Evolutionary conservation across 2,797 vertebrate species (phyloP), one percentile per base, ranked within the genome.

Genomic region (Xenops minutus): DNA sequence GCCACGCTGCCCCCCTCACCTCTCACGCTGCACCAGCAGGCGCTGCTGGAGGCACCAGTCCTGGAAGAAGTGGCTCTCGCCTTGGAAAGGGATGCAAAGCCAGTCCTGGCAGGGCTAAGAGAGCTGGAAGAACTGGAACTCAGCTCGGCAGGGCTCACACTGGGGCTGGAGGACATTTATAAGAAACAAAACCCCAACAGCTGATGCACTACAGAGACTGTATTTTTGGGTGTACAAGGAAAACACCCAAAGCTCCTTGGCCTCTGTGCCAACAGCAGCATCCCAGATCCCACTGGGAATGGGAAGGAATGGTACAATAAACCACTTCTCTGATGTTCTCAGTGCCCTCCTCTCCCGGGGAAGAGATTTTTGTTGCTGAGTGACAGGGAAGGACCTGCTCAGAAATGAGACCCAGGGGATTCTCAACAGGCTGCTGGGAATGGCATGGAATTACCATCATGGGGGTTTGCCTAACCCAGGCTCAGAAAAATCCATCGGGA

Each of bases 211-310:
- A 66, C 61, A 43, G 22, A 52, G 36, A 55, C 43, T 52, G 34
- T 21, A 16, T 41, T 62, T 46, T 54, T 26, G 24, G 12, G 19
- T 14, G 46, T 30, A 7, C 0, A 2, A 29, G 18, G 48, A 29
- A 27, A 74, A 14, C 34, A 17, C 26, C 30, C 30, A 14, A 18
- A 93, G 66, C 39, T n/a, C 54, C 44, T 34, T 43, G 48, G 51
- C 37, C 19, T 17, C 17, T 48, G 7, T 62, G 78, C 66, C 54
- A 48, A 2, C 30, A 62, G 71, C 80, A 81, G 72, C 15, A 12
- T 5, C 7, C 2, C 4, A 7, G 14, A 19, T 48, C 9, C 21
- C 0, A 0, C 56, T 77, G 62, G 43, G 39, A 52, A 66, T 0
- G 1, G 64, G 20, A n/a, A 29, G 34, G 54, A 54, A 37, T 0